Evolutionary conservation across 2,797 vertebrate species (phyloP), one percentile per base, ranked within the genome.

Genomic region (Glyptemys insculpta): DNA sequence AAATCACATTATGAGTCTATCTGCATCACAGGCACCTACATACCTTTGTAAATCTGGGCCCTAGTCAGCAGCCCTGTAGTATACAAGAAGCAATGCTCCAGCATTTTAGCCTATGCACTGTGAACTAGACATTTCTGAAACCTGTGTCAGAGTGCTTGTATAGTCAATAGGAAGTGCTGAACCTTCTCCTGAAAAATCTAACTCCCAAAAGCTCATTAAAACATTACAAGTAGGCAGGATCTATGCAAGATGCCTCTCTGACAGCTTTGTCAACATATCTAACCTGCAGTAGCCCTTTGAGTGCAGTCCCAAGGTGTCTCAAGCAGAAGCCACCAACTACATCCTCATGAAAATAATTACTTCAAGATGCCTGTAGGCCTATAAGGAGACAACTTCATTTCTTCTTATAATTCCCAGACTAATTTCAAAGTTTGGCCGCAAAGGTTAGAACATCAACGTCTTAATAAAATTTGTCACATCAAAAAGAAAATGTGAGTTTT

Each of bases 201-300:
- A 50, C 85, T 84, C 94, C 82, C 7, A 74, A 72, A 86, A 83
- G 83, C 50, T 79, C 54, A 18, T 47, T 85, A 52, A n/a, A 65
- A 65, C 25, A 12, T 7, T 85, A 86, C 12, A 31, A 1, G 0
- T 0, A 8, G 53, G 90, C 15, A 79, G 57, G 80, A 9, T 72
- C 62, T 34, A 16, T 15, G 41, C 76, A 88, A 85, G 41, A 34
- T 83, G 4, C 52, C 79, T 78, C 57, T 86, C 76, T 6, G 84
- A 56, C 6, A 47, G 14, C 72, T 76, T 29, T 47, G 41, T 11
- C 23, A 47, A 76, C 8, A 10, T 47, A 31, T 8, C 27, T 72
- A 72, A 41, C 19, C 68, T 0, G 5, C 8, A 82, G 23, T 37
- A 10, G 85, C 18, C 25, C 56, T 54, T 78, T n/a, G 27, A 3